phyloP scores from a whole-genome alignment of 2,113 vertebrate genomes.

The Neolamprologus longior region DNA sequence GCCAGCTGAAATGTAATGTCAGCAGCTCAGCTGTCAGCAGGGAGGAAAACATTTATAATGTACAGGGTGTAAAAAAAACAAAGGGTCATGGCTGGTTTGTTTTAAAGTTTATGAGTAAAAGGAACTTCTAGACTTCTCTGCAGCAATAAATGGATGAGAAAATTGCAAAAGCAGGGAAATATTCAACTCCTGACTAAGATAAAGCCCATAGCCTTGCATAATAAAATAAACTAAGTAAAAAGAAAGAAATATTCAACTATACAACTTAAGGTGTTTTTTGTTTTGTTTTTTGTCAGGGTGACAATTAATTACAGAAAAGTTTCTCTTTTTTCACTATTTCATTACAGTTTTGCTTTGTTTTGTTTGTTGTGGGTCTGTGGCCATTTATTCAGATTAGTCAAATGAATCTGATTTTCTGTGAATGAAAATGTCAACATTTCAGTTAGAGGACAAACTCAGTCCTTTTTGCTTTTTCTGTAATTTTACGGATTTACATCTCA shows the following conservation, averaged over 20 bases:
- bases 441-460: neutral
- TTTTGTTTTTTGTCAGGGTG: neutral
- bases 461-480: neutral
- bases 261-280: neutral
- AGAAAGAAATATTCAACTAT: neutral
- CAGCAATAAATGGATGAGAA: neutral
- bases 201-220: rapidly evolving
- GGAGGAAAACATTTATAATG: neutral
- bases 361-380: neutral
- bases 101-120: neutral
- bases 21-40: neutral
- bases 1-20: neutral
- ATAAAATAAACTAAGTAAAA: neutral
- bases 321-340: neutral
- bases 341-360: neutral
- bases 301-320: neutral
- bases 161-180: neutral
- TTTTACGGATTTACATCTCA: neutral
- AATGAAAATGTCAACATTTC: neutral
- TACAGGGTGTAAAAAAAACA: neutral
- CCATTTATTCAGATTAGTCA: neutral
- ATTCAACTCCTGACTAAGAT: neutral
- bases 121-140: rapidly evolving
- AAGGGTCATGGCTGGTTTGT: rapidly evolving
- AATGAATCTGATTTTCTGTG: neutral